These are phyloP conservation scores for Corythornis madagascariensis DNA, from an alignment of 2,113 vertebrate genomes.

Conservation along the genomic window DNA sequence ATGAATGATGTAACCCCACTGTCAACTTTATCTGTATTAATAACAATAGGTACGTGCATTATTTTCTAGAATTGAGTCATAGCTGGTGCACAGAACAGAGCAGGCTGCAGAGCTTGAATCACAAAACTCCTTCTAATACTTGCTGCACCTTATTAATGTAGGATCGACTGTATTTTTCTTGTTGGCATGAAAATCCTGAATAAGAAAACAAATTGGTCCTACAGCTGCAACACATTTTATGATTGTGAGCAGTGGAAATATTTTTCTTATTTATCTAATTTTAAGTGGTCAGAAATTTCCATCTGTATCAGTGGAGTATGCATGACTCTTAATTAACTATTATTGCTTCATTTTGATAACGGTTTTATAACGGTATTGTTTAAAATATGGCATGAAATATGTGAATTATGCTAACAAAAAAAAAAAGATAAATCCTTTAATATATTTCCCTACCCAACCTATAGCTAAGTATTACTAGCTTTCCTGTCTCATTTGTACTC, in stretches of 20 bases:
- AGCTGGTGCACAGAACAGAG: background rate
- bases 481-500: background rate
- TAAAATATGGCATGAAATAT: background rate
- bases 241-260: background rate
- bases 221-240: background rate
- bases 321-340: background rate
- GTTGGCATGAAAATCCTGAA: background rate
- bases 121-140: background rate
- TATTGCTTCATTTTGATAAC: background rate
- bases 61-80: background rate
- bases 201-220: background rate
- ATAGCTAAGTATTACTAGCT: background rate
- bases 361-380: background rate
- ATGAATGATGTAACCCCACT: slow-evolving; percentile 2
- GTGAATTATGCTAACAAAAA: background rate
- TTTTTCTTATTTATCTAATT: background rate
- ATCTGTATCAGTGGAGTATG: accelerated
- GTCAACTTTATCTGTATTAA: background rate
- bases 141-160: background rate
- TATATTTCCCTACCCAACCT: background rate
- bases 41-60: background rate
- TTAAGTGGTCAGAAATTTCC: background rate
- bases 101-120: background rate
- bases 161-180: background rate
- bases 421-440: background rate